Evolutionary conservation across 2,888 invertebrate species (phyloP), one percentile per base, ranked within the genome.

Genomic region (Baccha elongata): DNA sequence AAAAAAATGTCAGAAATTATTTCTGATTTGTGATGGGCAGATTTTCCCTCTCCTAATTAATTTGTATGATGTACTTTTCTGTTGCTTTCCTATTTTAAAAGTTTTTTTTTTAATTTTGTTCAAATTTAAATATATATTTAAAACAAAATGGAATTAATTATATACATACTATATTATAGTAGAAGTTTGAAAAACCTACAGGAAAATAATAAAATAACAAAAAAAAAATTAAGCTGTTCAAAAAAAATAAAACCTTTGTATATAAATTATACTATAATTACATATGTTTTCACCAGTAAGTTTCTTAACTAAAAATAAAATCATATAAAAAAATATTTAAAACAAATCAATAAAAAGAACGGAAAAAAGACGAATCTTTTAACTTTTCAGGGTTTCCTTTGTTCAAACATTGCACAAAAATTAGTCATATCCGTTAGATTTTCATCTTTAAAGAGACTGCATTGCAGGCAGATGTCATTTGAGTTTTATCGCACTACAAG

Each of bases 211-310:
- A 44, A 60, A 11, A 23, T 11, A 10, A 69, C 13, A 48, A 71
- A 48, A 15, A 46, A 58, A 35, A 58, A 71, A 58, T n/a, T 3
- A 44, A 75, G 32, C 75, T 75, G 60, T 75, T 81, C 81, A 71
- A 29, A 17, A 2, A 58, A 40, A 37, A 58, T 40, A 37, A 55
- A 81, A 75, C 42, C 80, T 60, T 74, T 81, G 81, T 81, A 81
- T 81, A 81, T 81, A 81, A 75, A 81, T 67, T 75, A 81, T 75
- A 81, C 81, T 65, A 76, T 72, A 76, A 48, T 67, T 75, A n/a
- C n/a, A n/a, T n/a, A 44, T 81, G 81, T 81, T 81, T 81, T 81
- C 81, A 81, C 81, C 60, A 65, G 81, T 81, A 76, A 81, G 81
- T 81, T 81, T 81, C 75, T 75, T 62, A 81, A 76, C 75, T 76